Evolutionary conservation across 2,113 vertebrate genomes (phyloP), one percentile per base, ranked within the genome.

Genomic region (Jaculus jaculus): DNA sequence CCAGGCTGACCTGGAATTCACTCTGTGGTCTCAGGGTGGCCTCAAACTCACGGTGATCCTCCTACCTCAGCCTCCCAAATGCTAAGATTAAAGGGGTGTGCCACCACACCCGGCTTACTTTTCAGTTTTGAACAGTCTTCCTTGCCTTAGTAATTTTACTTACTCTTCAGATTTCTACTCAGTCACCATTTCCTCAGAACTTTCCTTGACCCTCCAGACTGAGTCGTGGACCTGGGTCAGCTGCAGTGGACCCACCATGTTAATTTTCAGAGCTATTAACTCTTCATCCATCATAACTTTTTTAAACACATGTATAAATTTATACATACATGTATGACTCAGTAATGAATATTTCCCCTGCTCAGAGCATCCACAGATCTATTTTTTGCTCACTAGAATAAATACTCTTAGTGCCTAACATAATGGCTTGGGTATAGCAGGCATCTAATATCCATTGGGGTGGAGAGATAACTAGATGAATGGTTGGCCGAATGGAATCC

Each of bases 141-240:
- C 72, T 80, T n/a, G 37, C 47, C 42, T 69, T 21, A 84, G 28
- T 88, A 72, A 74, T 79, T 89, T 63, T 89, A 42, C 58, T 90
- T 17, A 61, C 18, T 93, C 47, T 92, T 84, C 24, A 42, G 32
- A 23, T 91, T 72, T 88, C 66, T 39, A 20, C 20, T 51, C 32
- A 84, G 5, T 88, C 73, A 34, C 63, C 23, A 11, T 34, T 92
- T 90, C 17, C 60, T 75, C 65, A n/a, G 51, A 91, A 24, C 18
- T 28, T 92, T 87, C 26, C 39, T 26, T 87, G 54, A 51, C 32
- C 61, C 75, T 94, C 28, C 42, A 84, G 42, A 47, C 65, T 32
- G 68, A 82, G 42, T 66, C 60, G 65, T 37, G 89, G 26, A 37
- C 26, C 26, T 26, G 66, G n/a, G 3, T 93, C 77, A 87, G 39